These are phyloP conservation scores for Albula goreensis DNA, from an alignment of 2,113 vertebrate species.

Conservation along the genomic window DNA sequence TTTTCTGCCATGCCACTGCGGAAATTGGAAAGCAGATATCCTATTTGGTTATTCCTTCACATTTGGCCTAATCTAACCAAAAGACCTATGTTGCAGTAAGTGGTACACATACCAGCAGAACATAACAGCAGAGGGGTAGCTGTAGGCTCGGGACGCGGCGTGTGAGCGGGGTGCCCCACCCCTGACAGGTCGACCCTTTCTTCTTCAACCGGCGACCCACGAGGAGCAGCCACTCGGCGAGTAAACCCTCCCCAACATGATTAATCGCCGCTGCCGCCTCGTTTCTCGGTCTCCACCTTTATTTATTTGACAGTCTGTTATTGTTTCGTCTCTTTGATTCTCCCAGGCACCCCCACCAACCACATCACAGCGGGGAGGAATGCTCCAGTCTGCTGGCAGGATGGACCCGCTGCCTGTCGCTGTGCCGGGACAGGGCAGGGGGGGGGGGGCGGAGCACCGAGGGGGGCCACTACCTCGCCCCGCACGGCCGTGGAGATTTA, in stretches of 20 bases:
- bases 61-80: constrained; percentile 30
- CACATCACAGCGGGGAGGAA: constrained; percentile 14
- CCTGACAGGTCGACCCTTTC: constrained; percentile 28
- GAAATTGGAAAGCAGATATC: constrained; percentile 25
- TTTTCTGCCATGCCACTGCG: constrained; percentile 20
- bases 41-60: constrained; percentile 27
- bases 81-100: constrained; percentile 16
- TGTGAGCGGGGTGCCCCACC: neutral
- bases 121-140: neutral
- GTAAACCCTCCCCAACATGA: constrained; percentile 22
- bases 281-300: constrained; percentile 25
- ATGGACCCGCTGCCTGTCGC: constrained; percentile 42
- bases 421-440: constrained; percentile 32
- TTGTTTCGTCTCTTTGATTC: constrained; percentile 49
- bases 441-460: neutral
- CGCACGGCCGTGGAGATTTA: neutral
- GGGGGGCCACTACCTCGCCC: constrained; percentile 12
- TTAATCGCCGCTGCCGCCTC: constrained; percentile 49
- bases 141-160: neutral
- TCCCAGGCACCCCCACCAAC: constrained; percentile 24
- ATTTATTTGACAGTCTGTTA: constrained; percentile 52
- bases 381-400: neutral
- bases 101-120: neutral
- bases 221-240: neutral
- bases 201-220: neutral